Evolutionary conservation across 2,113 vertebrate species (phyloP), one percentile per base, ranked within the genome.

Genomic region (Ifrita kowaldi): DNA sequence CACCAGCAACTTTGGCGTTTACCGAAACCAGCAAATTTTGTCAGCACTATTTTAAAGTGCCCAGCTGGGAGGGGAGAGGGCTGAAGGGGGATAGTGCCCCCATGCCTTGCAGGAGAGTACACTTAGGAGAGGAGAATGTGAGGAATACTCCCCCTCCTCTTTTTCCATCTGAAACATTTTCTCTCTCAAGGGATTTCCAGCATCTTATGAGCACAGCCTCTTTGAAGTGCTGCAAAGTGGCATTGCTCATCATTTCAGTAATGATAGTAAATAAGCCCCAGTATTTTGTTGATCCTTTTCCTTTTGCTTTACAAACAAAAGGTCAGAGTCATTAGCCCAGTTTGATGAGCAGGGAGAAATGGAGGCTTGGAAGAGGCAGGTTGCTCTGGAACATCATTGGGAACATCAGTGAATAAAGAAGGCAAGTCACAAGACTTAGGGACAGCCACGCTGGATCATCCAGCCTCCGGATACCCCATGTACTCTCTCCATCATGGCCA

Each of bases 271-370:
- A 97, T 95, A 95, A 90, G 93, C 93, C 57, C 52, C 87, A 68
- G 84, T 83, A 88, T 95, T 95, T 94, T 91, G 90, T 88, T 93
- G 93, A 96, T 95, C 85, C 89, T 87, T 81, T 86, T 95, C 87
- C 91, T 93, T 94, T 86, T 94, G 90, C 96, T 94, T 94, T 89
- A 75, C 93, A 95, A 95, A 96, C 93, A 96, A 90, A 97, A 96
- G 93, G 96, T 92, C 95, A 96, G 83, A 95, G 65, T 93, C 93
- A 94, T 96, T 94, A 96, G 95, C 90, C 90, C 68, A 75, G 90
- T 78, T 89, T 78, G 89, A 94, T 4, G 76, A 92, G 74, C 1
- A 0, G 39, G 91, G 56, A 82, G 85, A 67, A 95, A 92, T 1
- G n/a, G 79, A 93, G 71, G 76, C 79, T 67, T 0, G 14, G 50